phyloP scores from a whole-genome alignment of 2,888 invertebrate genomes.

The Myathropa florea region DNA sequence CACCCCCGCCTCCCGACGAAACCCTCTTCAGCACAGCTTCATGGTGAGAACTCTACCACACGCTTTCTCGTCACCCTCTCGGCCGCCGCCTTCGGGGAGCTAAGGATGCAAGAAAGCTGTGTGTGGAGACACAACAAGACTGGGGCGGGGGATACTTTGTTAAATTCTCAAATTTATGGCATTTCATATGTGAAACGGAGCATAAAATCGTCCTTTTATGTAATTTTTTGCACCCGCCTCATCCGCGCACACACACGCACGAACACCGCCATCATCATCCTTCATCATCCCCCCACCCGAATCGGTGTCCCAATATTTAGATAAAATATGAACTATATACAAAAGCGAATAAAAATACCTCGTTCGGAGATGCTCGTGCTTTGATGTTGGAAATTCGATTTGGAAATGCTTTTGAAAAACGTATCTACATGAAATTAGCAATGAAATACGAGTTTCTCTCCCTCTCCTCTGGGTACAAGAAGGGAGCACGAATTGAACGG shows the following conservation, averaged over 20 bases:
- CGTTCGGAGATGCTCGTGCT: slow-evolving; percentile 9
- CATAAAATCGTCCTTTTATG: slow-evolving; percentile 67
- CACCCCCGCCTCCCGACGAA: not conserved
- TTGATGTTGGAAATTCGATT: slow-evolving; percentile 64
- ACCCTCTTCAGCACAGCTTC: not conserved
- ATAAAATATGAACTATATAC: slow-evolving; percentile 63
- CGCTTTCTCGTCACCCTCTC: slow-evolving; percentile 2
- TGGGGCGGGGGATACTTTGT: slow-evolving; percentile 40
- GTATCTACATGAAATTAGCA: slow-evolving; percentile 55
- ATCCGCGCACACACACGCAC: too few relatives aligned
- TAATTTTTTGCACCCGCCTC: not conserved
- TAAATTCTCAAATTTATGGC: slow-evolving; percentile 69
- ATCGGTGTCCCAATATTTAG: slow-evolving; percentile 37
- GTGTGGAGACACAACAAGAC: not conserved
- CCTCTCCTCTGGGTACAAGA: too few relatives aligned
- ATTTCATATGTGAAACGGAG: slow-evolving; percentile 66
- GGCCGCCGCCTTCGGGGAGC: not conserved
- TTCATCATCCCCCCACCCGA: not conserved
- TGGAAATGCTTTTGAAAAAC: slow-evolving; percentile 31
- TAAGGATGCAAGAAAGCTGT: not conserved
- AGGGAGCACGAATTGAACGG: not conserved
- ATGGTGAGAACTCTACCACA: slow-evolving; percentile 31
- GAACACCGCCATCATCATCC: too few relatives aligned
- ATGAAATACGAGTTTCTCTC: slow-evolving; percentile 37
- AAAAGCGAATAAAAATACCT: slow-evolving; percentile 44